phyloP scores from a whole-genome alignment of 2,888 invertebrate species.

The Alloscopus bannaensis region DNA sequence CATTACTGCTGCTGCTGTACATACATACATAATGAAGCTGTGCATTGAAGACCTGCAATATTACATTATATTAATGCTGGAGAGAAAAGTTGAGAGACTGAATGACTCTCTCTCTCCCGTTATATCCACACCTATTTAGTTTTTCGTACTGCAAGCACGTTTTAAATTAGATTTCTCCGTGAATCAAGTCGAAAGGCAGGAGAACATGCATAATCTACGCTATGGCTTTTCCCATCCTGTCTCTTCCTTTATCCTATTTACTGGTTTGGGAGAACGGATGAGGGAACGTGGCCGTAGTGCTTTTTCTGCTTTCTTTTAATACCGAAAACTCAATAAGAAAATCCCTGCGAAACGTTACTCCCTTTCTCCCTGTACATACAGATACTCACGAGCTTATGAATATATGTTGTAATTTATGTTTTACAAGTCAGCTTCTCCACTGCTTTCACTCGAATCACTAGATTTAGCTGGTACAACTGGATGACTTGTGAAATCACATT shows the following conservation, averaged over 20 bases:
- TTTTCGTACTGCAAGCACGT: constrained; percentile 51
- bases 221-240: neutral
- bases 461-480: constrained; percentile 28
- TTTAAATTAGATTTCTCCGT: constrained; percentile 62
- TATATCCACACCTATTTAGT: constrained; percentile 18
- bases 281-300: neutral
- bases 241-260: neutral
- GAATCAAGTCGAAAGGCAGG: constrained; percentile 43
- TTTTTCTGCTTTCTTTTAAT: constrained; percentile 5
- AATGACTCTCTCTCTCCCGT: neutral
- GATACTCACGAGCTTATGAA: neutral
- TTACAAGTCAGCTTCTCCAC: constrained; percentile 30
- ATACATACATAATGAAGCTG: too few species aligned
- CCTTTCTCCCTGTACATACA: neutral
- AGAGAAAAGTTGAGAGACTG: neutral
- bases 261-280: neutral
- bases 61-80: too few species aligned
- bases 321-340: neutral
- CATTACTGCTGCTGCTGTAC: too few species aligned
- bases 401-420: constrained; percentile 46
- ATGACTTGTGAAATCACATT: constrained; percentile 48
- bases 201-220: constrained; percentile 29
- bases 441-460: too few species aligned
- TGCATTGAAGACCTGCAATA: too few species aligned
- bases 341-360: neutral